A percentile compares a stretch with the other conserved stretches of the same genome.
phyloP scores from a whole-genome alignment of 2,797 vertebrate genomes.

The Neosilurus hyrtlii region DNA sequence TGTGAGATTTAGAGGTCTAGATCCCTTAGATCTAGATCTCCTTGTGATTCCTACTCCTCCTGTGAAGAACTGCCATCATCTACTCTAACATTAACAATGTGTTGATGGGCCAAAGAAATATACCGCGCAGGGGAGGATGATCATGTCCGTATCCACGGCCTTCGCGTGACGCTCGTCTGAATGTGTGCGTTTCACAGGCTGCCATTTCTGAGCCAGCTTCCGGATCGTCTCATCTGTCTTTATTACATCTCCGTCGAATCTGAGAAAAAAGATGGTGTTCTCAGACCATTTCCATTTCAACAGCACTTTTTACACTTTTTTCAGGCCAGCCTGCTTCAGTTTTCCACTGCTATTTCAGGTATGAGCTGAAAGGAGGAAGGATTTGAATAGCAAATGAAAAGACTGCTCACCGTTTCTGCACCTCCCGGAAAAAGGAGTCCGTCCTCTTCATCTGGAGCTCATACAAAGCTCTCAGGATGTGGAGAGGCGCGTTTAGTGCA shows the following conservation, averaged over 20 bases:
- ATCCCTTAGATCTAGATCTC: neutral
- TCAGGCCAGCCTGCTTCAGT: neutral
- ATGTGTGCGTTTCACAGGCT: conserved; percentile 78
- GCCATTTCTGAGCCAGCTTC: conserved; percentile 92
- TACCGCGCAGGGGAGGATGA: conserved; percentile 89
- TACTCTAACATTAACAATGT: neutral
- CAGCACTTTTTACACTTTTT: neutral
- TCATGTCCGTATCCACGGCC: conserved; percentile 94
- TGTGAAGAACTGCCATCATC: neutral
- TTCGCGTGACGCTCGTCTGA: conserved; percentile 87
- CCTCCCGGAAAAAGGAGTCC: conserved; percentile 92
- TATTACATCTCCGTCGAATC: conserved; percentile 92
- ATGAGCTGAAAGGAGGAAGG: neutral
- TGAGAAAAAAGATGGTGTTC: conserved; percentile 49
- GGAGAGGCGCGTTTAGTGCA: conserved; percentile 91
- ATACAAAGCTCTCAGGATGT: conserved; percentile 92
- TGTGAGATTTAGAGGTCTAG: too few species aligned
- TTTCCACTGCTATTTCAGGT: neutral
- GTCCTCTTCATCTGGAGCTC: conserved; percentile 96
- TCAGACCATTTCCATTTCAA: neutral
- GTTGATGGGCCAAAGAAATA: neutral
- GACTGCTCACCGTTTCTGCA: conserved; percentile 86
- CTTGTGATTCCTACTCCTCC: neutral
- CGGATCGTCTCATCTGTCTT: conserved; percentile 93
- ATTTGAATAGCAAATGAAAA: neutral